phyloP scores from a whole-genome alignment of 2,888 invertebrate genomes.

The Leptinotarsa peninsularis region DNA sequence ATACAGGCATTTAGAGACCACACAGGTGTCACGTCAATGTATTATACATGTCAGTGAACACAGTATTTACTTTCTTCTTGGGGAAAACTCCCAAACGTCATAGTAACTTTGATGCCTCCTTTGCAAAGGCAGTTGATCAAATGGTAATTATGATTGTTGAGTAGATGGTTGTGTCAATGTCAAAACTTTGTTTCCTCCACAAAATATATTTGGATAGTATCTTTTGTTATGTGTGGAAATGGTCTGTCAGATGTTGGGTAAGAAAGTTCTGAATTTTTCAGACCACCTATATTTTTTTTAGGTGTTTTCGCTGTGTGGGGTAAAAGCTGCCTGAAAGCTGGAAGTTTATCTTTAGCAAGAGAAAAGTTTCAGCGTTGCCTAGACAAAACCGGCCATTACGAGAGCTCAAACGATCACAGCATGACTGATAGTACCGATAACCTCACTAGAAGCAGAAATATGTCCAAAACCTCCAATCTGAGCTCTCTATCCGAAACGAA shows the following conservation, averaged over 20 bases:
- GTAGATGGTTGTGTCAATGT: too few species aligned
- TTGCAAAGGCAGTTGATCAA: too few species aligned
- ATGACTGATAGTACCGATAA: slow-evolving; percentile 49
- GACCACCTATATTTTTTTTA: slow-evolving; percentile 46
- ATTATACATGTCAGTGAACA: too few species aligned
- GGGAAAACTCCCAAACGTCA: too few species aligned
- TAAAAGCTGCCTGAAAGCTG: slow-evolving; percentile 82
- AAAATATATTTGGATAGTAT: too few species aligned
- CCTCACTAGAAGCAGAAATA: slow-evolving; percentile 42
- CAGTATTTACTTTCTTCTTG: too few species aligned
- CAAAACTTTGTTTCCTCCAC: background rate
- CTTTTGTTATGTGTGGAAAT: background rate
- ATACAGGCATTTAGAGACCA: too few species aligned
- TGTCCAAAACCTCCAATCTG: slow-evolving; percentile 44
- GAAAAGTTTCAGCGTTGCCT: slow-evolving; percentile 77
- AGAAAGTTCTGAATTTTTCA: slow-evolving; percentile 2
- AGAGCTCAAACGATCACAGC: slow-evolving; percentile 50
- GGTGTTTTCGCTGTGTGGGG: slow-evolving; percentile 92
- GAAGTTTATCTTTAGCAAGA: slow-evolving; percentile 81
- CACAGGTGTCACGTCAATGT: too few species aligned
- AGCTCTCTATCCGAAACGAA: slow-evolving; percentile 65
- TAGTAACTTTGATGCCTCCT: too few species aligned
- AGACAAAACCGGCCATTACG: slow-evolving; percentile 65
- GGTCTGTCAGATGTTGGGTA: background rate
- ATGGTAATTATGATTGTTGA: too few species aligned